Conservation (phyloP, 2,113 vertebrate genomes). For the Rhadina sibilatrix region DNA sequence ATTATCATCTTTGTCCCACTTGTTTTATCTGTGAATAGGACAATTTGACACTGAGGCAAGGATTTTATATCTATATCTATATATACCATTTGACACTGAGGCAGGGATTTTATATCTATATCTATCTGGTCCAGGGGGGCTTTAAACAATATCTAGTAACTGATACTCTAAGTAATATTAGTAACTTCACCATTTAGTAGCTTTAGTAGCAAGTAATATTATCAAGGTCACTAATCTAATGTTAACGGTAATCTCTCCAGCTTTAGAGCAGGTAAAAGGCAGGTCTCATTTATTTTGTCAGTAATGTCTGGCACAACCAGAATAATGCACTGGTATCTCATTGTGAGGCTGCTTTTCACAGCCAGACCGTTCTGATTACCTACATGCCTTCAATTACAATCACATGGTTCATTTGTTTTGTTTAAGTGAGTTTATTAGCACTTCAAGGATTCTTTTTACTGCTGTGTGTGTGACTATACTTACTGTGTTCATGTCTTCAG, state of each 20-base stretch:
- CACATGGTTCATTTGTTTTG: not conserved
- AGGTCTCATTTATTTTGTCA: not conserved
- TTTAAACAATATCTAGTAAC: not conserved
- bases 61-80: not conserved
- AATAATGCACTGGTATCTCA: not conserved
- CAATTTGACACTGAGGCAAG: not conserved
- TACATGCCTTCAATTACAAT: not conserved
- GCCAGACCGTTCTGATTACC: not conserved
- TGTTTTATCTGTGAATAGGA: not conserved
- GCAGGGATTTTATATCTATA: not conserved
- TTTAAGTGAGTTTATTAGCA: not conserved
- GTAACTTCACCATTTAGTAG: not conserved
- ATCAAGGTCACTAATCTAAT: not conserved
- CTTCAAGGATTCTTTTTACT: not conserved
- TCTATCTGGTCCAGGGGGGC: not conserved
- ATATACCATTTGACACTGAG: not conserved
- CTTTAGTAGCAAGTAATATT: not conserved
- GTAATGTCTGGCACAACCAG: not conserved
- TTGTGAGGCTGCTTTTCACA: not conserved
- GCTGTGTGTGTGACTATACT: not conserved
- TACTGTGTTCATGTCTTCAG: slow-evolving; percentile 52
- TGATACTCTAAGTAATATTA: not conserved
- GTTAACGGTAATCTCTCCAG: not conserved
- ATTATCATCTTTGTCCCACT: not conserved
- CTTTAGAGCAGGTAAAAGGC: not conserved